Percentiles rank a stretch among this genome's conserved stretches.
Conservation (phyloP, 2,888 invertebrate genomes). For the Timema podura region DNA sequence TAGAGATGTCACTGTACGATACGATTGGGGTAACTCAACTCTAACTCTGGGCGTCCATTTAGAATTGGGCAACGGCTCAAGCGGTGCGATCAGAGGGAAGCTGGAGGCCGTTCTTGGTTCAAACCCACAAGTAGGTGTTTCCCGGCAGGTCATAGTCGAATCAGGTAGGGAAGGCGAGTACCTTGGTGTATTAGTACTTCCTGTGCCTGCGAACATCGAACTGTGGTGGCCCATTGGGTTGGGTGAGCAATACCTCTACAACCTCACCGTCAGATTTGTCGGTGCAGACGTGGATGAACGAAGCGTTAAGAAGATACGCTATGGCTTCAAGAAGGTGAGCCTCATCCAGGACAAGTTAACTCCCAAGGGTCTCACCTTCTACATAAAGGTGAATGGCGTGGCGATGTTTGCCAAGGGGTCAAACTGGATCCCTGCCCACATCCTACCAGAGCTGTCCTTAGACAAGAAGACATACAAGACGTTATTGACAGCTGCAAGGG, state of each 20-base stretch:
- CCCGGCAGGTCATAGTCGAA: neutral
- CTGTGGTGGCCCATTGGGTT: conserved; percentile 97
- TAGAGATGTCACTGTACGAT: conserved; percentile 53
- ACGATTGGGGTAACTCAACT: neutral
- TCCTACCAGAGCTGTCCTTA: conserved; percentile 71
- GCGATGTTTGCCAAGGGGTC: conserved; percentile 94
- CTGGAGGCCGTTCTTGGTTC: conserved; percentile 20
- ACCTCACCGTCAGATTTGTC: conserved; percentile 53
- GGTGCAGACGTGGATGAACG: conserved; percentile 41
- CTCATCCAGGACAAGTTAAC: conserved; percentile 67
- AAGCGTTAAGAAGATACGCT: conserved; percentile 52
- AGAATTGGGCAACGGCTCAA: conserved; percentile 18
- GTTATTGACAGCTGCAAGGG: conserved; percentile 64
- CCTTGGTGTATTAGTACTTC: conserved; percentile 10
- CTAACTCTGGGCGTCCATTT: conserved; percentile 19
- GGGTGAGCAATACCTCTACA: conserved; percentile 75
- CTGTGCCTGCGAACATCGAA: conserved; percentile 43
- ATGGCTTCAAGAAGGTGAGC: conserved; percentile 85
- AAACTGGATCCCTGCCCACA: conserved; percentile 87
- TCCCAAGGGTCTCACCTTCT: conserved; percentile 66
- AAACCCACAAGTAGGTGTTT: neutral
- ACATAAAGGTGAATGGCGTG: conserved; percentile 78
- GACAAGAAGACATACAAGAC: conserved; percentile 54
- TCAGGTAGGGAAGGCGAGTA: conserved; percentile 19
- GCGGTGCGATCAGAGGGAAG: conserved; percentile 6